Conservation (phyloP, 2,797 vertebrate genomes). For the Micropoecilia bifurca region DNA sequence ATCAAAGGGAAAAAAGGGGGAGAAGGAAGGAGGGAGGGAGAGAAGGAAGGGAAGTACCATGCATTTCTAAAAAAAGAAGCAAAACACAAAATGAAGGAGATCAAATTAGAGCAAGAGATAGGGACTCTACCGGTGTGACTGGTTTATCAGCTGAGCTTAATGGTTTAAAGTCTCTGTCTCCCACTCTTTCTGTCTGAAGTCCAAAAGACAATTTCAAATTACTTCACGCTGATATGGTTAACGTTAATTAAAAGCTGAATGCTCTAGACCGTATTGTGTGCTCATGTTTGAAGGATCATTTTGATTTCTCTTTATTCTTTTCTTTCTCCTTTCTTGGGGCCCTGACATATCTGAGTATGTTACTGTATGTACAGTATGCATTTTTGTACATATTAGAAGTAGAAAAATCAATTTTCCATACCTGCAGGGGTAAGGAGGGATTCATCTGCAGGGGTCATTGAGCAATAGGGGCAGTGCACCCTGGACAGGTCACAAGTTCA, state of each 20-base stretch:
- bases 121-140: slow-evolving; percentile 67
- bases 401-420: not conserved
- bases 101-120: slow-evolving; percentile 72
- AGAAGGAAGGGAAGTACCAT: slow-evolving; percentile 61
- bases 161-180: slow-evolving; percentile 65
- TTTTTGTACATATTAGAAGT: not conserved
- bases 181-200: slow-evolving; percentile 60
- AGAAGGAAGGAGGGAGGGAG: slow-evolving; percentile 20
- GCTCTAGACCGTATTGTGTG: slow-evolving; percentile 60
- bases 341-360: slow-evolving; percentile 14
- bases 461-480: not conserved
- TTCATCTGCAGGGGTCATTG: not conserved
- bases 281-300: slow-evolving; percentile 52
- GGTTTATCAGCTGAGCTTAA: slow-evolving; percentile 72
- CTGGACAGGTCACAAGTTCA: not conserved
- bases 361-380: not conserved
- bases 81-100: slow-evolving; percentile 73
- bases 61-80: slow-evolving; percentile 69
- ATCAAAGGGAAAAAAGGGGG: slow-evolving; percentile 74
- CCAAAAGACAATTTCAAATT: slow-evolving; percentile 74
- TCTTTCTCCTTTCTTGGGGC: slow-evolving; percentile 39
- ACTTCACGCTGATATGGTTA: slow-evolving; percentile 66
- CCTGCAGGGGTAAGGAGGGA: not conserved
- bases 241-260: slow-evolving; percentile 77
- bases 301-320: slow-evolving; percentile 44